These are phyloP conservation scores for Habrosyne pyritoides DNA, from an alignment of 2,888 invertebrate genomes.

Conservation along the genomic window DNA sequence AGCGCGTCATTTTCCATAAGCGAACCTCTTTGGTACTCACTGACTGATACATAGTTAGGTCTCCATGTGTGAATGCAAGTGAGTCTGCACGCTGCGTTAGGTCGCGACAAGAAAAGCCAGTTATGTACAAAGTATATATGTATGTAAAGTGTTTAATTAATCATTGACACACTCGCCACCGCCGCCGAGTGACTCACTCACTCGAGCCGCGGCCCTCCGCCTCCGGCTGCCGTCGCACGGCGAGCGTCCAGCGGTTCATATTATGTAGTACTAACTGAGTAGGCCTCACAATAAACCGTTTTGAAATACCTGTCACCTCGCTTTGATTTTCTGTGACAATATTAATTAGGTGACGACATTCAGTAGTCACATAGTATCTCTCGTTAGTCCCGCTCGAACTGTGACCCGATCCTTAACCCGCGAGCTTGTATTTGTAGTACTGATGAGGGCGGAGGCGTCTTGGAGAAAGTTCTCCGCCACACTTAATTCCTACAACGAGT, in stretches of 20 bases:
- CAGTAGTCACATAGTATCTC: no score
- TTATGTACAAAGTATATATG: conserved; percentile 7
- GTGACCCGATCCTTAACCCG: not conserved
- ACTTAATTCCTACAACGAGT: not conserved
- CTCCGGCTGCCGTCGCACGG: not conserved
- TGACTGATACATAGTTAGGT: no score
- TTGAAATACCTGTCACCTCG: no score
- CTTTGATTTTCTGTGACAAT: no score
- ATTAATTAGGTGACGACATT: no score
- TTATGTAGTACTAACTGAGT: not conserved
- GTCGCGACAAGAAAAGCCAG: not conserved
- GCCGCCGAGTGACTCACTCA: conserved; percentile 21
- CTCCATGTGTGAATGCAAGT: no score
- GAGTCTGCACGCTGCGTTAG: not conserved
- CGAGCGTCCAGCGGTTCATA: not conserved
- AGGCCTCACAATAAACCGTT: no score
- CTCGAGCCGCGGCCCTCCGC: not conserved
- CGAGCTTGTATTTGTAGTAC: not conserved
- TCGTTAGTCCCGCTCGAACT: not conserved
- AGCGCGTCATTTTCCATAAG: no score
- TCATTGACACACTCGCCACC: not conserved
- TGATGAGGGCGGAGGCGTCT: not conserved
- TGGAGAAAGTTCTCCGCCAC: not conserved
- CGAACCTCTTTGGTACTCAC: no score
- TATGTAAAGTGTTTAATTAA: conserved; percentile 15